Base-by-base conservation (phyloP, 1,140 invertebrate genomes). In the Stegodyphus mimosarum region DNA sequence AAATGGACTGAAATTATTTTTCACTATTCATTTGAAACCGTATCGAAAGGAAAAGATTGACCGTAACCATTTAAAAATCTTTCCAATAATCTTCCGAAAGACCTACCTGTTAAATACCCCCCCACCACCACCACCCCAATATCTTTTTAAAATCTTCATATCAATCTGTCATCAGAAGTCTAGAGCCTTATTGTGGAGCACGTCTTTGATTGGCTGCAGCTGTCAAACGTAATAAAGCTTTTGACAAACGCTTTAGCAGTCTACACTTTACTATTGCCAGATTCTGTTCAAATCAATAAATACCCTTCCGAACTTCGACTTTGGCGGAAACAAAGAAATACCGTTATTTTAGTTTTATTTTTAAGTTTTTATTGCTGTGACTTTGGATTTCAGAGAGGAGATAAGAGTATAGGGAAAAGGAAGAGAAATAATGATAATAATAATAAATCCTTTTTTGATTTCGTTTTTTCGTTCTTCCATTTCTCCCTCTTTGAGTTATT, bases 201-300 rank as follows among this genome's bases (percentile, higher is more conserved):
- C 9, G 49, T 17, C 67, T 49, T 71, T 52, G 71, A 73, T 80
- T 83, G 60, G 71, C 63, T 83, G 15, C 70, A 83, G 71, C 80
- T 74, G 55, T 83, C 71, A 74, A 67, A 83, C 48, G 71, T 83
- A 83, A 83, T 83, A 74, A 83, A 74, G 80, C 73, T 83, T 83
- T 83, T 74, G 80, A 83, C 71, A 83, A 83, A 83, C 71, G 71
- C 60, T 51, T 66, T 66, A 49, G 69, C 53, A 50, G 52, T 48
- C 49, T 55, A 11, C 71, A 17, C 71, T 73, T 49, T 6, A 6
- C 60, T 52, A 74, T 83, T 74, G 70, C 80, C 48, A 83, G 55
- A 72, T 83, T 74, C 71, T 48, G 49, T 67, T 67, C 64, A 17
- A 83, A 83, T 83, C 80, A 83, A 83, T 74, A 83, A 83, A 83